phyloP scores from a whole-genome alignment of 2,888 invertebrate species.

The Elaeidobius kamerunicus region DNA sequence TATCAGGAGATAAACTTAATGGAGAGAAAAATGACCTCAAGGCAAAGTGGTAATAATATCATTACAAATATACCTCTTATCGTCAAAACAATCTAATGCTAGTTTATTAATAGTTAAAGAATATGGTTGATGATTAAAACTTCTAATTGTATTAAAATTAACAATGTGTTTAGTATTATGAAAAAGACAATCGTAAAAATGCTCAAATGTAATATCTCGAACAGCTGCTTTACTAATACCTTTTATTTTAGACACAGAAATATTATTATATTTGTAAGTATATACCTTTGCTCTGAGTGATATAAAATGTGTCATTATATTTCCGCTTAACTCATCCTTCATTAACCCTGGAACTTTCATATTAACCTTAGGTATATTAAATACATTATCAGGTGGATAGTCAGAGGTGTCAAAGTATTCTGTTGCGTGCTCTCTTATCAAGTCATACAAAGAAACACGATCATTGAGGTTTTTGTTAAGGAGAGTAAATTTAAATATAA shows the following conservation, averaged over 20 bases:
- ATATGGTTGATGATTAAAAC: not conserved
- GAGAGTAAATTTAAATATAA: not conserved
- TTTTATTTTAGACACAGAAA: not conserved
- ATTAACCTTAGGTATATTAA: not conserved
- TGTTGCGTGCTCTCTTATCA: not conserved
- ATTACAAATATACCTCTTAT: no score
- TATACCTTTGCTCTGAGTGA: not conserved
- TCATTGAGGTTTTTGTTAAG: not conserved
- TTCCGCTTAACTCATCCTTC: not conserved
- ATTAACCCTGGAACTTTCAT: not conserved
- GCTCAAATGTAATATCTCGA: not conserved
- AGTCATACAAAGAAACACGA: not conserved
- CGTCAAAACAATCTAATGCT: no score
- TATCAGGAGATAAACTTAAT: no score
- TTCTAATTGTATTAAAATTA: not conserved
- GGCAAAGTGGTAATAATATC: no score
- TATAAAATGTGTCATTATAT: not conserved
- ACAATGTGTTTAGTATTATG: not conserved
- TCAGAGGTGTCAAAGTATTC: not conserved
- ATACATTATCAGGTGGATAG: no score
- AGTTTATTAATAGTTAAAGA: no score
- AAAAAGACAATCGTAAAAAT: not conserved
- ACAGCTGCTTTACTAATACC: not conserved
- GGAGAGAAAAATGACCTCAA: no score
- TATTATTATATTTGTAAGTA: not conserved